Base-by-base conservation (phyloP, 2,888 invertebrate species). In the Allophyes oxyacanthae region DNA sequence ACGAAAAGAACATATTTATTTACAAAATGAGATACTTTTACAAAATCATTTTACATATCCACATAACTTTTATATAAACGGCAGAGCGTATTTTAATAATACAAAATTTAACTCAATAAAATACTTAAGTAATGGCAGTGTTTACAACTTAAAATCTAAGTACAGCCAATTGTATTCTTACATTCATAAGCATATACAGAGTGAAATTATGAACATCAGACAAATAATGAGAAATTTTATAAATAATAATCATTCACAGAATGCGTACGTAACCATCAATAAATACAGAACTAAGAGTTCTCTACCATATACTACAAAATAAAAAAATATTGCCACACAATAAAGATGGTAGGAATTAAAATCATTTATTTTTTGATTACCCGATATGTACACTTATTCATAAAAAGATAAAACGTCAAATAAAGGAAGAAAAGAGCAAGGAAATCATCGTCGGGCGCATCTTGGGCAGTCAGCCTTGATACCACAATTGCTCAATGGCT, bases 111-210 rank as follows among this genome's bases (percentile, higher is more conserved):
- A 53, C 20, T 41, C 15, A 30, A 62, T 30, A 44, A 50, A 66
- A 72, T 72, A 70, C 63, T 66, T 62, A 57, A 13, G 34, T 20
- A 48, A 37, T 51, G 70, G 70, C 70, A 72, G 72, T 72, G 67
- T 54, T 61, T 36, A 38, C 33, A 44, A 51, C 45, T 66, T 72
- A 69, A 37, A 28, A 55, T n/a, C 66, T 69, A 71, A 48, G 42
- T 68, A 65, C 72, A 71, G 68, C 66, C 68, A 61, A 49, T 53
- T 57, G 2, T 53, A 34, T 42, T 28, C 43, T 58, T 53, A 57
- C 13, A 66, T 1, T 14, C 2, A 36, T 20, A 42, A 10, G 3
- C 4, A 5, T 63, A 40, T 8, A 64, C 42, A 53, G 37, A 40
- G 53, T 36, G 43, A 61, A 64, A 61, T 53, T 28, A 13, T 15